Evolutionary conservation across 2,113 vertebrate species (phyloP).

Genomic region (Cryptotis parvus): DNA sequence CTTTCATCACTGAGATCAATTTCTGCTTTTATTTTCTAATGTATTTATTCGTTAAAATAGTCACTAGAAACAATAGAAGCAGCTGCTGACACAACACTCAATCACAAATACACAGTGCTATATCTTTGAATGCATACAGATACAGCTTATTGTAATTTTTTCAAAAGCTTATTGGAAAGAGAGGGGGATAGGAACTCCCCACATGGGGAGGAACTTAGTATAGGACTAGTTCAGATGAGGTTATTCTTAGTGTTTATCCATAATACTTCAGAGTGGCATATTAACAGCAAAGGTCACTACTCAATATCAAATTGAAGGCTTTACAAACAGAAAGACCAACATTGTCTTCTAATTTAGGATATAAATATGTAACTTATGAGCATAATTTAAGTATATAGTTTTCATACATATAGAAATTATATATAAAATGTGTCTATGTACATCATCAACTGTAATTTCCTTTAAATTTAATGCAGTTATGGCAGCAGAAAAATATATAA

Average conservation of each 20-base stretch:
- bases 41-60: constrained; percentile 44
- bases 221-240: no score
- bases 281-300: not conserved
- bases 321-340: constrained; percentile 25
- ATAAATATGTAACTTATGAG: not conserved
- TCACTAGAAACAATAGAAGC: not conserved
- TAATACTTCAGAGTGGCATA: not conserved
- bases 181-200: no score
- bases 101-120: not conserved
- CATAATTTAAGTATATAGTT: no score
- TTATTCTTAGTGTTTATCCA: not conserved
- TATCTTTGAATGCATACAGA: not conserved
- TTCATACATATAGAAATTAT: not conserved
- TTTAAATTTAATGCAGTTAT: not conserved
- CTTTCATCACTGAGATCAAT: not conserved
- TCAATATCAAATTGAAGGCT: not conserved
- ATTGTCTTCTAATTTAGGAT: constrained; percentile 1
- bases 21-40: not conserved
- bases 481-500: not conserved
- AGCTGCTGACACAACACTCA: not conserved
- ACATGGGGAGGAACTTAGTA: no score
- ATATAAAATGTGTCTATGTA: not conserved
- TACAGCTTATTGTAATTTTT: no score
- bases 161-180: no score
- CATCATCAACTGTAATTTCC: constrained; percentile 11